Evolutionary conservation across 2,888 invertebrate species (phyloP).

Genomic region (Volucella inflata): DNA sequence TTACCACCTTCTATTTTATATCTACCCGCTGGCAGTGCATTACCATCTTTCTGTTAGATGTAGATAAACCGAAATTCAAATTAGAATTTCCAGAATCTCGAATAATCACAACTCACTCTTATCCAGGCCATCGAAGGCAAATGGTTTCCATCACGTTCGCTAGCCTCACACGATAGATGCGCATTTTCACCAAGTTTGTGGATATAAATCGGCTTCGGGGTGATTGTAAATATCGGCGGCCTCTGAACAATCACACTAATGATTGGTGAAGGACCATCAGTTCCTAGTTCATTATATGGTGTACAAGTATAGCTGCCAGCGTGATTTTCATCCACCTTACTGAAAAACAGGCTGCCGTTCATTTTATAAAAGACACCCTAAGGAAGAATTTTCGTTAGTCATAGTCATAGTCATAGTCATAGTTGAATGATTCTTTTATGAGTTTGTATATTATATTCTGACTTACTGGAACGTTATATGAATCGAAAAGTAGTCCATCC

Average conservation of each 20-base stretch:
- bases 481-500: constrained; percentile 95
- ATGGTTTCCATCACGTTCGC: constrained; percentile 88
- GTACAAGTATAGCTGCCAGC: constrained; percentile 96
- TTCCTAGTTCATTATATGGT: constrained; percentile 94
- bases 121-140: constrained; percentile 88
- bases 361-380: constrained; percentile 91
- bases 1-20: constrained; percentile 89
- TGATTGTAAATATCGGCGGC: constrained; percentile 92
- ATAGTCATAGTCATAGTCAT: too few species aligned
- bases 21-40: constrained; percentile 88
- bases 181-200: constrained; percentile 91
- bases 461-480: constrained; percentile 90
- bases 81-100: constrained; percentile 50
- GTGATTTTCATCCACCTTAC: constrained; percentile 93
- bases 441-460: too few species aligned
- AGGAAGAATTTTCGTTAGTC: constrained; percentile 21
- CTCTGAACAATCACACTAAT: constrained; percentile 94
- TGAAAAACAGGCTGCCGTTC: constrained; percentile 93
- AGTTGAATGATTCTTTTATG: too few species aligned
- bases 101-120: constrained; percentile 84
- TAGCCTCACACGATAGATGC: constrained; percentile 92
- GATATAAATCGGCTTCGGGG: constrained; percentile 93
- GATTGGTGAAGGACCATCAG: constrained; percentile 92
- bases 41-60: constrained; percentile 88
- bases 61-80: constrained; percentile 74